These are phyloP conservation scores for Champsocephalus gunnari DNA, from an alignment of 2,797 vertebrate species.

Conservation along the genomic window DNA sequence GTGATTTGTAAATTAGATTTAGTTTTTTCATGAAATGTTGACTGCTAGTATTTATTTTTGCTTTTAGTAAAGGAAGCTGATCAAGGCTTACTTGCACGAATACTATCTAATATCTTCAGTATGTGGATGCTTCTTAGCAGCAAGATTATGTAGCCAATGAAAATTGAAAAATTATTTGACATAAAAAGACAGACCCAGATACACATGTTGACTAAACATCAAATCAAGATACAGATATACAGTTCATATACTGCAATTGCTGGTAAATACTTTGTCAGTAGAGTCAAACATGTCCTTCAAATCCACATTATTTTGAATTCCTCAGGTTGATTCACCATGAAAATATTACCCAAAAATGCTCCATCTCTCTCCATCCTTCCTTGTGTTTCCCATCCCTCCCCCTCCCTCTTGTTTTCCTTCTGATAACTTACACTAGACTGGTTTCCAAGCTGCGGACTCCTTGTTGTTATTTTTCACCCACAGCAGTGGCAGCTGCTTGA, in stretches of 20 bases:
- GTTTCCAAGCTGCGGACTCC: slow-evolving; percentile 50
- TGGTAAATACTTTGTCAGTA: slow-evolving; percentile 5
- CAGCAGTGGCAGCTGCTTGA: slow-evolving; percentile 60
- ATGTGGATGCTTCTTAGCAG: slow-evolving; percentile 1
- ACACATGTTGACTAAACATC: no score
- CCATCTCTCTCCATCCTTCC: background rate
- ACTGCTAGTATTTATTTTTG: background rate
- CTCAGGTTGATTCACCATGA: slow-evolving; percentile 5
- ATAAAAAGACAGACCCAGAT: background rate
- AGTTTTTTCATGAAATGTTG: background rate
- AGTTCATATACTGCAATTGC: background rate
- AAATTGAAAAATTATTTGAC: background rate
- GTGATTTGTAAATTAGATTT: background rate
- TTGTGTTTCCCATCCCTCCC: background rate
- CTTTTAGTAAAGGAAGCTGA: background rate
- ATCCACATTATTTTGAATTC: background rate
- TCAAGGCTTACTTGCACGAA: background rate
- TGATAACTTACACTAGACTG: slow-evolving; percentile 58
- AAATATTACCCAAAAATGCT: slow-evolving; percentile 1
- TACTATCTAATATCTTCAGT: background rate
- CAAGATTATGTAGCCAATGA: background rate
- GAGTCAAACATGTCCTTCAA: background rate
- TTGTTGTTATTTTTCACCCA: slow-evolving; percentile 44
- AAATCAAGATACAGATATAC: background rate
- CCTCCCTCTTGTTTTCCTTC: background rate